phyloP scores from a whole-genome alignment of 2,113 vertebrate species.

The Rhinogobius similis region DNA sequence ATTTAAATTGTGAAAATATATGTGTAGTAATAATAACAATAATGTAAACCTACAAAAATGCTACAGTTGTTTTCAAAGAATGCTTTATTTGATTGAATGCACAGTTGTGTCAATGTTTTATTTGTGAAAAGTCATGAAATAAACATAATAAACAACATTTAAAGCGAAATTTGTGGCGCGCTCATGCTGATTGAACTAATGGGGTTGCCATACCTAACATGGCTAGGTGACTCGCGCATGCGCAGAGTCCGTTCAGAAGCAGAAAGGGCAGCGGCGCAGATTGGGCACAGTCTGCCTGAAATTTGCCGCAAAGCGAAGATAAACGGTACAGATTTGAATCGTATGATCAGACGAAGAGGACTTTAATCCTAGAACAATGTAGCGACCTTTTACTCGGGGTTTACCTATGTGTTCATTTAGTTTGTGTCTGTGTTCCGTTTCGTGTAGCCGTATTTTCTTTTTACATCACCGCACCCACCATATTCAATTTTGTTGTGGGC shows the following conservation, averaged over 20 bases:
- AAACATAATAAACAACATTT: background rate
- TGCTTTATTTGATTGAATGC: background rate
- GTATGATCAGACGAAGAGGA: background rate
- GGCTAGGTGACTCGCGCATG: background rate
- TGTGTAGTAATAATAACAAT: background rate
- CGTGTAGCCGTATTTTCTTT: constrained; percentile 48
- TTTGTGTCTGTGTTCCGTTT: constrained; percentile 27
- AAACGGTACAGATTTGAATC: constrained; percentile 17
- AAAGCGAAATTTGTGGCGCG: background rate
- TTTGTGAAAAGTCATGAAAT: background rate
- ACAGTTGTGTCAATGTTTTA: no score
- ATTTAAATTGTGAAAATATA: background rate
- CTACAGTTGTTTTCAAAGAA: background rate
- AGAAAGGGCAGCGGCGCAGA: constrained; percentile 3
- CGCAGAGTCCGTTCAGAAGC: background rate
- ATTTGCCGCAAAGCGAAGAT: constrained; percentile 53
- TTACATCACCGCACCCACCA: constrained; percentile 63
- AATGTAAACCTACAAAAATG: background rate
- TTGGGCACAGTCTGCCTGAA: constrained; percentile 17
- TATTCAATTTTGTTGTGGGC: constrained; percentile 36
- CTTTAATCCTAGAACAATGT: constrained; percentile 43
- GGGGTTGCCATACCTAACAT: background rate
- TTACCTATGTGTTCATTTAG: constrained; percentile 28
- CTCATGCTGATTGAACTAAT: background rate
- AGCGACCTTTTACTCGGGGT: constrained; percentile 16